Conservation (phyloP, 2,797 vertebrate species). For the Siniperca undulata region DNA sequence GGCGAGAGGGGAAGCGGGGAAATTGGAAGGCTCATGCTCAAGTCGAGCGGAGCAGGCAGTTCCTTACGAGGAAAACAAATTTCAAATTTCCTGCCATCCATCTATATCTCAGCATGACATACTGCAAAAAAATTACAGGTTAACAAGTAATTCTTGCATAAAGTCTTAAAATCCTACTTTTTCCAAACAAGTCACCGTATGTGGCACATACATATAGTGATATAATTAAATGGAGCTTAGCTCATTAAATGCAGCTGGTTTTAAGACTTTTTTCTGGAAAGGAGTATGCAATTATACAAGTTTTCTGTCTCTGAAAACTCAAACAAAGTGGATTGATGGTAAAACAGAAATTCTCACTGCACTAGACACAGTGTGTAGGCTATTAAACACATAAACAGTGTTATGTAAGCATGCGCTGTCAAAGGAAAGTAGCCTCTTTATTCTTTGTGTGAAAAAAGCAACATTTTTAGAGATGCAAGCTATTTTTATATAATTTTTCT, state of each 20-base stretch:
- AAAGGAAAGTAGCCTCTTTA: background rate
- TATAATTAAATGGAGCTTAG: constrained; percentile 45
- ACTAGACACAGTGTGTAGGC: background rate
- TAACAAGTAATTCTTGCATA: constrained; percentile 54
- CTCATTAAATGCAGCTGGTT: constrained; percentile 38
- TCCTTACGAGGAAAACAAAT: constrained; percentile 63
- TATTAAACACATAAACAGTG: background rate
- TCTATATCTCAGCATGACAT: constrained; percentile 58
- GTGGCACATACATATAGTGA: constrained; percentile 32
- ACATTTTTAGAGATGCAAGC: background rate
- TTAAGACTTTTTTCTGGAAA: constrained; percentile 6
- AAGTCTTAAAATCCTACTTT: constrained; percentile 46
- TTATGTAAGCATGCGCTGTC: background rate
- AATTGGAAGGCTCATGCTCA: constrained; percentile 69
- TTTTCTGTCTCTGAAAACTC: background rate
- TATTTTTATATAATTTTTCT: constrained; percentile 10
- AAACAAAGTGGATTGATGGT: background rate
- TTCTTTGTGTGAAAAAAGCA: background rate
- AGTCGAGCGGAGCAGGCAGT: constrained; percentile 63
- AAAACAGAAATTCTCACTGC: background rate
- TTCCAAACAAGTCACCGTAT: constrained; percentile 55
- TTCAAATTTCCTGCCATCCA: constrained; percentile 72
- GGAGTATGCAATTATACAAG: background rate
- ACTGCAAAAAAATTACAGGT: constrained; percentile 24
- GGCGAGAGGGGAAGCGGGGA: constrained; percentile 66